Evolutionary conservation across 2,797 vertebrate genomes (phyloP), one percentile per base, ranked within the genome.

Genomic region (Sebastolobus altivelis): DNA sequence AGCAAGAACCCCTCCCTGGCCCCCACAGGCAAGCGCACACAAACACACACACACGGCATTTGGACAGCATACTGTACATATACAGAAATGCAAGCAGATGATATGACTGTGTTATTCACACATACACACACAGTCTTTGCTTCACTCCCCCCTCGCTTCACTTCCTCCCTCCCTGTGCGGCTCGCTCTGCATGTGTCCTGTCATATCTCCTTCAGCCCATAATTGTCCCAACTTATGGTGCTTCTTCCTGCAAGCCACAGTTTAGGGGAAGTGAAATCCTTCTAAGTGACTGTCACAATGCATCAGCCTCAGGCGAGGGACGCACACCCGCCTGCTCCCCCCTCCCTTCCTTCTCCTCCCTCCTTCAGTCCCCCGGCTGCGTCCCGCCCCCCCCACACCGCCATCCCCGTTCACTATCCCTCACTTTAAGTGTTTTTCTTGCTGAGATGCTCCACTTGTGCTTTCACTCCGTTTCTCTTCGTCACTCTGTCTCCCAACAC

Each of bases 261-360:
- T 95, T 97, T 96, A 96, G 95, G 92, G 95, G 96, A 97, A 97
- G 94, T 80, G 93, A 97, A 98, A 97, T 97, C 95, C 94, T 93
- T 94, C 96, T 97, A 96, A 98, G 96, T 96, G 97, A 97, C 96
- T 97, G 96, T 97, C 96, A 92, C 95, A 96, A 95, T 92, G 93
- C 84, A 92, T 97, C 97, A 97, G 96, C 95, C 95, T 97, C 93
- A 77, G 20, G 78, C 94, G 81, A 86, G 92, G 95, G 96, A 96
- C 95, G 95, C 96, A 94, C 95, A 87, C 95, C 92, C 93, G 88
- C 94, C 88, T 92, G 85, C 86, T 80, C 71, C 3, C 86, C 13
- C 4, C 84, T n/a, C 25, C 67, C 60, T 13, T 80, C 81, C 27
- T 37, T 29, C 86, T 79, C 71, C 78, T 77, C 90, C 87, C 83